These are phyloP conservation scores for Drosophila takahashii DNA, from an alignment of 1,140 invertebrate genomes.

Conservation along the genomic window DNA sequence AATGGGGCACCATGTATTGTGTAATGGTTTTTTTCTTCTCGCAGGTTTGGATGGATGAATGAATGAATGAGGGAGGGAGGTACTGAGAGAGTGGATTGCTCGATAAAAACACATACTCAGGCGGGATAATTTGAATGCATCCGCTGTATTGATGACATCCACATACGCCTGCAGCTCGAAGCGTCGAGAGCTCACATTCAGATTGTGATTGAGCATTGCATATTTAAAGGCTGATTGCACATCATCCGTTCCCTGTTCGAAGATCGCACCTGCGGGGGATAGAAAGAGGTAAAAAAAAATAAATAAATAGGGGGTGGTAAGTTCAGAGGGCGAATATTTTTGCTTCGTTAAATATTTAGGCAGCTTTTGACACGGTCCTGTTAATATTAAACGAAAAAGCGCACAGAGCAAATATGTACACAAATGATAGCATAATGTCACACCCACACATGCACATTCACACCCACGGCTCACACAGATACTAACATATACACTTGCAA, in stretches of 20 bases:
- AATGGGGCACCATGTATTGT: slow-evolving; percentile 58
- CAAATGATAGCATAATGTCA: slow-evolving; percentile 72
- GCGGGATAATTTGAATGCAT: slow-evolving; percentile 95
- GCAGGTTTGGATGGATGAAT: background rate
- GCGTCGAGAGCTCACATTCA: slow-evolving; percentile 89
- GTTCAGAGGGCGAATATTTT: slow-evolving; percentile 55
- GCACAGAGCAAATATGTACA: slow-evolving; percentile 77
- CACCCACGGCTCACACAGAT: slow-evolving; percentile 16
- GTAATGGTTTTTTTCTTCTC: slow-evolving; percentile 30
- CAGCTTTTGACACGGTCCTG: slow-evolving; percentile 77
- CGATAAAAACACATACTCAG: slow-evolving; percentile 90
- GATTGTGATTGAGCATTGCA: slow-evolving; percentile 92
- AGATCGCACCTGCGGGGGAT: slow-evolving; percentile 90
- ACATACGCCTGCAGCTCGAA: slow-evolving; percentile 95
- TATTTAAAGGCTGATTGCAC: slow-evolving; percentile 95
- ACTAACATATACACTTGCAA: slow-evolving; percentile 11
- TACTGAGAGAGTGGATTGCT: background rate
- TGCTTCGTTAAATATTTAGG: slow-evolving; percentile 82
- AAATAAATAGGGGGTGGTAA: slow-evolving; percentile 5
- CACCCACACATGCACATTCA: slow-evolving; percentile 17
- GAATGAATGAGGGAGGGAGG: background rate
- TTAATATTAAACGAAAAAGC: slow-evolving; percentile 80
- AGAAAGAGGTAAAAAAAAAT: slow-evolving; percentile 3
- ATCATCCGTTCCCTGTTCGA: slow-evolving; percentile 95
- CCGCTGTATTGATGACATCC: slow-evolving; percentile 95